A percentile compares a stretch with the other conserved stretches of the same genome.
Conservation (phyloP, 2,113 vertebrate genomes). For the Elephantulus edwardii region DNA sequence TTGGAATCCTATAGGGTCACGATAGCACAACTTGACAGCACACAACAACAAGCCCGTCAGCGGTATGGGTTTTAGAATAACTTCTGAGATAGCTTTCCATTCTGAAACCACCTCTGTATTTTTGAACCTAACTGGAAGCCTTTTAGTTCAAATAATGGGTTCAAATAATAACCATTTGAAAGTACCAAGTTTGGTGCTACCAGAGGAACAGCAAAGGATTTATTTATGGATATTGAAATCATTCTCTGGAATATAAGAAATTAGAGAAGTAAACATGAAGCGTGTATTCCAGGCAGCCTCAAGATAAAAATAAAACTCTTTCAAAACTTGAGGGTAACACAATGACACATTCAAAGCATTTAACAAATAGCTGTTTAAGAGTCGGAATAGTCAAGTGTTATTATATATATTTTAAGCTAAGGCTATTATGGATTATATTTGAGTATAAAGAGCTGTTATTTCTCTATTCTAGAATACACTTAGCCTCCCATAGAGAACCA, state of each 20-base stretch:
- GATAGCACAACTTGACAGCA: neutral
- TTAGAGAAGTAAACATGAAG: constrained; percentile 38
- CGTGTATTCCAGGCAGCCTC: constrained; percentile 16
- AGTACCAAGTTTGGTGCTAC: constrained; percentile 35
- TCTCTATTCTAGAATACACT: constrained; percentile 54
- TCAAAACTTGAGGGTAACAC: constrained; percentile 38
- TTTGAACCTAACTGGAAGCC: constrained; percentile 30
- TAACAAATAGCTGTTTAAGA: constrained; percentile 59
- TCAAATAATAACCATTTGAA: constrained; percentile 56
- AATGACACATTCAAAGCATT: constrained; percentile 46
- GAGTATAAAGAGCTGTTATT: constrained; percentile 41
- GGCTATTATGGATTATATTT: constrained; percentile 38
- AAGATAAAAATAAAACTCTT: constrained; percentile 60
- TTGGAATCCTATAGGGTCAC: neutral
- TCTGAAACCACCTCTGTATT: neutral
- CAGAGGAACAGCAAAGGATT: constrained; percentile 27
- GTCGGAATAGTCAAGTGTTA: constrained; percentile 41
- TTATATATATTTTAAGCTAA: constrained; percentile 33
- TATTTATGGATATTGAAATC: constrained; percentile 32
- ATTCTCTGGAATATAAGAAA: constrained; percentile 44
- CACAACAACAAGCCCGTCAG: neutral
- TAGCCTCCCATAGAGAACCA: constrained; percentile 24
- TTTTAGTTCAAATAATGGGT: neutral
- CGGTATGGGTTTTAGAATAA: constrained; percentile 3
- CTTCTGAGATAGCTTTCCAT: neutral